These are phyloP conservation scores for Haplochromis vanheusdeni DNA, from an alignment of 2,113 vertebrate species.

Conservation along the genomic window DNA sequence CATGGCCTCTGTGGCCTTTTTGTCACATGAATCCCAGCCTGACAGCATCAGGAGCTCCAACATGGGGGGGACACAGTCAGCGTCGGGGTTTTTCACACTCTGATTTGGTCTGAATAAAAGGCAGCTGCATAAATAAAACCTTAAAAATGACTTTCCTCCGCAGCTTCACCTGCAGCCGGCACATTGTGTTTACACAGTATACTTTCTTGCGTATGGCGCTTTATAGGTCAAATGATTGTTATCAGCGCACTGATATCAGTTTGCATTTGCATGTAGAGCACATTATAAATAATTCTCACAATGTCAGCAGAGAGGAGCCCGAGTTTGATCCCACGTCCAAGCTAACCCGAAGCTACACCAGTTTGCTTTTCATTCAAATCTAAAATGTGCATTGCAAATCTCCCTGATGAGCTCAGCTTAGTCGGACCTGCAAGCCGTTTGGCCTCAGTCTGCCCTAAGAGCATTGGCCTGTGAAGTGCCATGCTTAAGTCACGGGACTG, in stretches of 20 bases:
- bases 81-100: background rate
- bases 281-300: background rate
- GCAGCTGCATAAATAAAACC: background rate
- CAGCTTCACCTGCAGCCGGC: background rate
- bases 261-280: conserved; percentile 34
- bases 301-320: background rate
- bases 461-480: conserved; percentile 28
- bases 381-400: conserved; percentile 67
- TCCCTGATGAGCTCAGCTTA: conserved; percentile 56
- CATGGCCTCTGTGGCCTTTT: conserved; percentile 18
- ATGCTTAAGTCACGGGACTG: conserved; percentile 32
- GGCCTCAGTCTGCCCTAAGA: conserved; percentile 23
- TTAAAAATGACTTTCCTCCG: background rate
- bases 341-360: conserved; percentile 4
- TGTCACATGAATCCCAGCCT: conserved; percentile 44
- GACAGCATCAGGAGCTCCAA: background rate
- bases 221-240: background rate
- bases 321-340: background rate
- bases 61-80: conserved; percentile 12
- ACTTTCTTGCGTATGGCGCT: background rate
- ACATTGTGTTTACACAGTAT: background rate
- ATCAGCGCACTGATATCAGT: background rate
- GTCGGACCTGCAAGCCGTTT: conserved; percentile 33
- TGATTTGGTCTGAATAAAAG: background rate
- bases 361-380: conserved; percentile 61